Base-by-base conservation (phyloP, 2,888 invertebrate species). In the Gibbula magus region DNA sequence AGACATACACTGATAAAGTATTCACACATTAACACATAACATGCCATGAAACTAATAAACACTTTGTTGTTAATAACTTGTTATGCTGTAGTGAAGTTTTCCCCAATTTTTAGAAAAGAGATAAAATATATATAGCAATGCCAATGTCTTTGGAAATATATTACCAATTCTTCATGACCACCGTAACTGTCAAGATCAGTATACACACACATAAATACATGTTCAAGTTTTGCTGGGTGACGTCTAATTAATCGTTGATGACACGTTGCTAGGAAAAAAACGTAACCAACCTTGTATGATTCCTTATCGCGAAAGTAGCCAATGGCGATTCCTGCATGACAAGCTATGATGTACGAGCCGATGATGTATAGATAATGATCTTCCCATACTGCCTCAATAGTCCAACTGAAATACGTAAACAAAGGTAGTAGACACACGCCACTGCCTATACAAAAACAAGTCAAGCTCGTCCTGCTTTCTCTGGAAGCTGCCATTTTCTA, bases 401-500 rank as follows among this genome's bases (percentile, higher is more conserved):
- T 78, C 18, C 77, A 79, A n/a, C 79, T 79, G 10, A 85, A 25
- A 51, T 73, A 20, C 10, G 81, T 67, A 10, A 86, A 22, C 35
- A 81, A 52, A 22, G 86, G 83, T 22, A 85, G 54, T 0, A 86
- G 53, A 66, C 79, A 52, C 13, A 84, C 56, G 66, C 75, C 75
- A 39, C 83, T 77, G 20, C 86, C 86, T n/a, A 75, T 66, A 10
- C 82, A 39, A 75, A 88, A 88, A 66, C 84, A 81, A 10, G 79
- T 39, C 53, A 87, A 61, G 78, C 87, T 84, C 35, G 84, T 80
- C 80, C 80, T 78, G 0, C 83, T 86, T 67, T 86, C 83, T 51
- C 83, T 82, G 79, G 82, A 79, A 79, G 85, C 77, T 83, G 84
- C 85, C 84, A 85, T 85, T 35, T 80, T 82, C 52, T 3, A 25